phyloP scores from a whole-genome alignment of 2,888 invertebrate genomes.

The Pammene fasciana region DNA sequence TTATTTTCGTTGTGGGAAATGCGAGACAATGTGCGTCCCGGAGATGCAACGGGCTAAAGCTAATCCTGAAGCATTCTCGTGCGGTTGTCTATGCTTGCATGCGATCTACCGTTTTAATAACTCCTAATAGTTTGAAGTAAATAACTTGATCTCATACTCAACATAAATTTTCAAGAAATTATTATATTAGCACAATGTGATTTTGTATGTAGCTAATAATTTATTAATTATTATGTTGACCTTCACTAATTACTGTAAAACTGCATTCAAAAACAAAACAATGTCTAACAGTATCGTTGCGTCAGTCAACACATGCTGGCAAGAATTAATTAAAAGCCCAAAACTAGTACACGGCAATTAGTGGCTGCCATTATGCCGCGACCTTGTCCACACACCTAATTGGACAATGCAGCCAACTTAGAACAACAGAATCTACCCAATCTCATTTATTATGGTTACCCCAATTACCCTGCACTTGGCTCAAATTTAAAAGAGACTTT shows the following conservation, averaged over 20 bases:
- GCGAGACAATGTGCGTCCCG: conserved; percentile 54
- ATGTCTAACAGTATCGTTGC: conserved; percentile 43
- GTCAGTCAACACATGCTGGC: conserved; percentile 51
- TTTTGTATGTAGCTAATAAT: not conserved
- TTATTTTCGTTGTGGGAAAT: conserved; percentile 73
- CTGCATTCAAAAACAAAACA: conserved; percentile 42
- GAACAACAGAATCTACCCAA: conserved; percentile 61
- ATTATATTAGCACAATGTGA: too few relatives aligned
- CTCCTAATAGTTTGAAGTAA: conserved; percentile 41
- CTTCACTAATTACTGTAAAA: conserved; percentile 31
- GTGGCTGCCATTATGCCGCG: conserved; percentile 57
- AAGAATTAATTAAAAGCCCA: conserved; percentile 55
- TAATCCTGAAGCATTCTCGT: conserved; percentile 51
- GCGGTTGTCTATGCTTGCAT: conserved; percentile 9
- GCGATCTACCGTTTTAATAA: conserved; percentile 35
- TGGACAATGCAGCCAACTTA: conserved; percentile 60
- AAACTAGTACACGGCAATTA: conserved; percentile 59
- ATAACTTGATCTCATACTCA: conserved; percentile 13
- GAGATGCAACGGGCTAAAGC: conserved; percentile 48
- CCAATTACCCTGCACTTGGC: conserved; percentile 75
- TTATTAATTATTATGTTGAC: conserved; percentile 1
- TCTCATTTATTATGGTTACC: conserved; percentile 64
- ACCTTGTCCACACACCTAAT: conserved; percentile 64
- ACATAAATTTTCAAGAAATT: conserved; percentile 24
- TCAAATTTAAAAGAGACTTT: conserved; percentile 60